Base-by-base conservation (phyloP, 2,113 vertebrate genomes). In the Pomatostomus ruficeps region DNA sequence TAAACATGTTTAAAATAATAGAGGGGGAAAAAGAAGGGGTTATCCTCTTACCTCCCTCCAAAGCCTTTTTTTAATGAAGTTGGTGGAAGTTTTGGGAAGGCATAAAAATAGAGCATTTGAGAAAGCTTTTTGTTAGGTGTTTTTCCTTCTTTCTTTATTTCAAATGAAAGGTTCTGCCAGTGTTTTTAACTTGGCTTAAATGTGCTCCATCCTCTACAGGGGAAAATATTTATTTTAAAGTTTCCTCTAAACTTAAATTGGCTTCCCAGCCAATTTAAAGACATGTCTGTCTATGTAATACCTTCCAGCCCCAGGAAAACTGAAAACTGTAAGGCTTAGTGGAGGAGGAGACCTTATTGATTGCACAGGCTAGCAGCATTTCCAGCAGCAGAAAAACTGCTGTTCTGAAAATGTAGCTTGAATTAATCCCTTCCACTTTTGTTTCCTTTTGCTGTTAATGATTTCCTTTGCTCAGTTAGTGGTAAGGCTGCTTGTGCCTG, bases 211-310 rank as follows among this genome's bases (percentile, higher is more conserved):
- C 75, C 85, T 75, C 82, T 88, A 38, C 75, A 76, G 67, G 78
- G 82, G 71, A 90, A 94, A 96, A 93, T 95, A 90, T 76, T 97
- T 96, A 93, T 90, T 95, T 93, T 93, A 86, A 95, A 91, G 83
- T 91, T 96, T 94, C 85, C 68, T 96, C 72, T 94, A 80, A 85
- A 92, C 72, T 73, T 91, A 66, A 80, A 83, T 85, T 91, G 67
- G 49, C 78, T 96, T 85, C 31, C 35, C 18, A 65, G 51, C 26
- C 78, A 82, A 70, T 89, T 93, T 91, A 66, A 91, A 92, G 87
- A 58, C 36, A 48, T 38, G 49, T 86, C 79, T 93, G 29, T 84
- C 75, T 58, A 4, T 40, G 59, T 61, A 81, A 57, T 46, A 43
- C 70, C 58, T 89, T 93, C 52, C 74, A 78, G 3, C 38, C 75